Evolutionary conservation across 2,888 invertebrate species (phyloP), one percentile per base, ranked within the genome.

Genomic region (Acleris literana): DNA sequence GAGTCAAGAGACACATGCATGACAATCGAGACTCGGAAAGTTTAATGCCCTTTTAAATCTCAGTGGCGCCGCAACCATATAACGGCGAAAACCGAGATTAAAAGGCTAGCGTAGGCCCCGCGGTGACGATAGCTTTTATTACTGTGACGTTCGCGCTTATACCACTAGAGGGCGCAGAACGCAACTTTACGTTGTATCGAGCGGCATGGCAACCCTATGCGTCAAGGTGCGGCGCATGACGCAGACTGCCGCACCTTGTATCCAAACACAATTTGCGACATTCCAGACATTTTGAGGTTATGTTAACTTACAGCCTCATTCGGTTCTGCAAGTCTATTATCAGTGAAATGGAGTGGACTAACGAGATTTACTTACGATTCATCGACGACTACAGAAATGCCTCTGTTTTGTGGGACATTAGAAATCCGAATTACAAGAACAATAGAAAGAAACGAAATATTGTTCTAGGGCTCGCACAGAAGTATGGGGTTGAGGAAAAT

Each of bases 201-300:
- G 55, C 49, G 59, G 64, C 60, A 59, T 39, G 43, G 64, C 54
- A 54, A 49, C 60, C 55, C 58, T 5, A 29, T 59, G 59, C 59
- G 59, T 43, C 59, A 60, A 22, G 22, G 11, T 65, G 65, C 60
- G 59, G 49, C 60, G 65, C 65, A 51, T 65, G 65, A 51, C 55
- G 55, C 65, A 65, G 33, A 29, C 51, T 65, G 65, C 55, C 65
- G 65, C 65, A 65, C 51, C 60, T 51, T 39, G 55, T 60, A 49
- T 56, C 54, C n/a, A 25, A 59, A 49, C 55, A 22, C 18, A 17
- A 11, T 54, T 48, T 65, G 60, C 55, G 64, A 53, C 60, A 57
- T 43, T 49, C 18, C 39, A 13, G 39, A 56, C 7, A 13, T 33
- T 65, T 65, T 52, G 56, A 60, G 64, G 55, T 65, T 65, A 65